Base-by-base conservation (phyloP, 2,888 invertebrate species). In the Ophion slaviceki region DNA sequence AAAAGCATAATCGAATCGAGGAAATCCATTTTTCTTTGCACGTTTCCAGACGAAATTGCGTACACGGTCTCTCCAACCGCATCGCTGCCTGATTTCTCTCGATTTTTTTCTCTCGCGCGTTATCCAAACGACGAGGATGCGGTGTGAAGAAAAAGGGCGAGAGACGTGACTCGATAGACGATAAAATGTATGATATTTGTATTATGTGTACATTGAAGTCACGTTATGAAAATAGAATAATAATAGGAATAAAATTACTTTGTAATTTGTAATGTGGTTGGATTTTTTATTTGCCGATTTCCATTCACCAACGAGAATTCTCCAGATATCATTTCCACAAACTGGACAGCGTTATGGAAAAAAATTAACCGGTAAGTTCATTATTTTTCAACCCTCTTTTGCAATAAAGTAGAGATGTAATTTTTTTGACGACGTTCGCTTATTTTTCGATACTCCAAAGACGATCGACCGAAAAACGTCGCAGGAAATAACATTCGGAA, bases 121-220 rank as follows among this genome's bases (percentile, higher is more conserved):
- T 80, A 32, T 57, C 45, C 8, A 75, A 74, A 59, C 76, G 57
- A 70, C 24, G 71, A 80, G 36, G 40, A 68, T n/a, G 24, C 70
- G n/a, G 20, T 28, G 47, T 28, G 62, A 45, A 53, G 62, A 59
- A 24, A 53, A 66, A 80, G 45, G 68, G 14, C 17, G 57, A 74
- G 53, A 62, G 79, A 79, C 20, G 68, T 70, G 76, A 47, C 47
- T 47, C 40, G 57, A 66, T 64, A 40, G 45, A 67, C 70, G 71
- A 66, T 71, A 75, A 74, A 86, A 85, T 80, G 82, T 92, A 91
- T 91, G 91, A 91, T 90, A 91, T 91, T 92, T 92, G 91, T 89
- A 90, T 88, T 88, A 89, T 92, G 89, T 91, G 90, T 90, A 91
- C 89, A 92, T 88, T 87, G 70, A 66, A 87, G 80, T 88, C 84